Evolutionary conservation across 2,888 invertebrate genomes (phyloP).

Genomic region (Leptarthrus brevirostris): DNA sequence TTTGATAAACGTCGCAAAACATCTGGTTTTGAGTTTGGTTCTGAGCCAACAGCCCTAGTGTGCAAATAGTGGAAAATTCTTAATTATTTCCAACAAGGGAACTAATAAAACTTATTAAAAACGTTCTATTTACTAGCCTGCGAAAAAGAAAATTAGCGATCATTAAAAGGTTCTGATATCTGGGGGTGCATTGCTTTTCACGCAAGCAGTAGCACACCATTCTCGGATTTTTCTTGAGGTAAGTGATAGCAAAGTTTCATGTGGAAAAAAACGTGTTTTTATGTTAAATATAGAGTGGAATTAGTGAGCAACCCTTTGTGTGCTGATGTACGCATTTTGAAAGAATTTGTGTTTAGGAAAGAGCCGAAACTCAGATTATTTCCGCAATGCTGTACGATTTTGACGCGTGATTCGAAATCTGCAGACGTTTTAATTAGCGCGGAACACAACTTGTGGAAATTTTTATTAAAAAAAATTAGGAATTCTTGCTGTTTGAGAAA

Average conservation of each 20-base stretch:
- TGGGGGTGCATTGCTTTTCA: conserved; percentile 40
- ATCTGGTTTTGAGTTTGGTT: conserved; percentile 10
- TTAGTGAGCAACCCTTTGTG: conserved; percentile 30
- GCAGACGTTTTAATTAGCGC: not conserved
- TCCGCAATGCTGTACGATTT: conserved; percentile 27
- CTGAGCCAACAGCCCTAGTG: conserved; percentile 1
- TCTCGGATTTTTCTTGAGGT: conserved; percentile 35
- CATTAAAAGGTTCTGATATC: conserved; percentile 6
- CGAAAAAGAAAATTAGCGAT: conserved; percentile 19
- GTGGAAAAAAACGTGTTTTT: conserved; percentile 26
- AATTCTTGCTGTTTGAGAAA: conserved; percentile 23
- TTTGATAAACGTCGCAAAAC: not conserved
- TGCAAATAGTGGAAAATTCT: conserved; percentile 7
- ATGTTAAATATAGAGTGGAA: conserved; percentile 19
- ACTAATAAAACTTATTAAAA: not conserved
- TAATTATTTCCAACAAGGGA: not conserved
- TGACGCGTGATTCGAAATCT: not conserved
- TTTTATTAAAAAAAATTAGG: conserved; percentile 11
- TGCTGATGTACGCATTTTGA: conserved; percentile 33
- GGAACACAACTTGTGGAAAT: conserved; percentile 10
- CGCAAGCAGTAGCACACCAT: conserved; percentile 23
- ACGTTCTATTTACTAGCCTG: conserved; percentile 1
- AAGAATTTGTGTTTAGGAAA: not conserved
- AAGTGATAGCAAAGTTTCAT: conserved; percentile 30
- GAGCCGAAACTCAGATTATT: not conserved